Evolutionary conservation across 1,140 invertebrate species (phyloP), one percentile per base, ranked within the genome.

Genomic region (Microplitis mediator): DNA sequence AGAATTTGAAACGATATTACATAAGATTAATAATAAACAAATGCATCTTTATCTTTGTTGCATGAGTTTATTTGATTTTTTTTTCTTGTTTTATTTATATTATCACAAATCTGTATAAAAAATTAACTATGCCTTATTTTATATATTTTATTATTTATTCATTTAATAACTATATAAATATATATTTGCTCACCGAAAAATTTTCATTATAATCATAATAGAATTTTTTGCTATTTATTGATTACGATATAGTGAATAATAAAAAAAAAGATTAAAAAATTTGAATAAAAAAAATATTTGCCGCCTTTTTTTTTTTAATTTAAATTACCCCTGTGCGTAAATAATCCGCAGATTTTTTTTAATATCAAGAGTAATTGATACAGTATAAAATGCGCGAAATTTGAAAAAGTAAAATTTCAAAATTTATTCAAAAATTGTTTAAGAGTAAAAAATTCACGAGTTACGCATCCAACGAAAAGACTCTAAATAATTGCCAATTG

Each of bases 11-110:
- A 84, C 83, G 83, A 86, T 85, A 87, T 86, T 85, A 85, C 81
- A 85, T 86, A 86, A 87, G 84, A 81, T 87, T 86, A 86, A 85
- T 85, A 87, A 87, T 86, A 87, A 87, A 86, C 81, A 87, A 87
- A 83, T 78, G 79, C 84, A 87, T 85, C 85, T 86, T 84, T 81
- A 86, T 74, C 73, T 77, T 78, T 77, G 79, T 73, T 62, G 79
- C 70, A 72, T 74, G 54, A 60, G 54, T 60, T 70, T 69, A 16
- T 73, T 16, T 62, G 14, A n/a, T 69, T 58, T 8, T 69, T 3
- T n/a, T 62, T 62, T 62, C 31, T 54, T 31, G 3, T 23, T 67
- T 67, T 32, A 23, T 50, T 67, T 50, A 16, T 23, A 23, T 45
- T 45, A 45, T 45, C 11, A 45, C 11, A 45, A 45, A 45, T 45